Evolutionary conservation across 2,113 vertebrate genomes (phyloP), one percentile per base, ranked within the genome.

Genomic region (Pseudorasbora parva): DNA sequence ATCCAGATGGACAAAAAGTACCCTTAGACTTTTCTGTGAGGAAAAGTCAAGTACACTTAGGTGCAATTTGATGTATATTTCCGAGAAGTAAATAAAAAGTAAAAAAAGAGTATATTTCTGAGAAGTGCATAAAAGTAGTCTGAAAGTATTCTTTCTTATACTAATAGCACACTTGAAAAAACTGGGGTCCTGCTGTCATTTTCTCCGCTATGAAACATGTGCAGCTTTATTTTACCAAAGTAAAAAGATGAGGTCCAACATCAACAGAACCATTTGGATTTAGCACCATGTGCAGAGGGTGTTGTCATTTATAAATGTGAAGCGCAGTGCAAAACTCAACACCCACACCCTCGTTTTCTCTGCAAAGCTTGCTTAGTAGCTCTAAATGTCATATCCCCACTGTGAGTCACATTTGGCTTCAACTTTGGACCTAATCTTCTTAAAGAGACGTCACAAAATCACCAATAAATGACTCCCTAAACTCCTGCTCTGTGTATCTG

Each of bases 371-470:
- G 27, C 62, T 33, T 25, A 45, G 23, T 43, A 77, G 72, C 30
- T 43, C 72, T 80, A 6, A 45, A 72, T 79, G 59, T 57, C n/a
- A 62, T 62, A 71, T 82, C 72, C 78, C 51, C 72, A 54, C 47
- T 59, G 25, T 76, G 82, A 87, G 78, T 87, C 73, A 59, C 73
- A 59, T 41, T 78, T 81, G 82, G 78, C 62, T 47, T 33, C 14
- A 14, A 10, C 12, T 37, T 86, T 25, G 60, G 17, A 68, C 68
- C 57, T 10, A 49, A 5, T 72, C 60, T 71, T 69, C 37, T 68
- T 68, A 17, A 47, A 74, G 14, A 49, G 45, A 10, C n/a, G 19
- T 75, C 51, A 75, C 49, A 17, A 62, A 64, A 57, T 69, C 54
- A 14, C 30, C 30, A 68, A 54, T 17, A 54, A 54, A 54, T 54